Evolutionary conservation across 2,113 vertebrate genomes (phyloP).

Genomic region (Formicarius rufipectus): DNA sequence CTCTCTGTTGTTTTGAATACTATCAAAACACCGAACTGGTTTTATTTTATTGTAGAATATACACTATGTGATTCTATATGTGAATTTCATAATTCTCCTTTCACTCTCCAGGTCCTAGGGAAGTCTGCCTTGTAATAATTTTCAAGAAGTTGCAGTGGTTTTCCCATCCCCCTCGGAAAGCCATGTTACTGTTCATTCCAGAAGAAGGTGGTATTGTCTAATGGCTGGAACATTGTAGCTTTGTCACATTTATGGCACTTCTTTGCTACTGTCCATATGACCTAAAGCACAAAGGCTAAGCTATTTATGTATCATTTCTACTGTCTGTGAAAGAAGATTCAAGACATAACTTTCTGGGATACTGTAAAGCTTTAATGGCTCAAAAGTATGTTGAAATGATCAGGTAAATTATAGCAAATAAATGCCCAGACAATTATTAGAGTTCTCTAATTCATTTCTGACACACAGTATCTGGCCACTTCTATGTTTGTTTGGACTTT

Average conservation of each 20-base stretch:
- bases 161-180: neutral
- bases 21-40: neutral
- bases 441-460: neutral
- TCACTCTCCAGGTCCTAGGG: neutral
- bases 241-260: neutral
- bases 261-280: neutral
- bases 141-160: neutral
- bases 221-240: neutral
- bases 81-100: neutral
- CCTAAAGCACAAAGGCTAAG: neutral
- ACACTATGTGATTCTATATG: neutral
- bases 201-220: constrained; percentile 36
- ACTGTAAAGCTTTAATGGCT: constrained; percentile 12
- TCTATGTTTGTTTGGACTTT: neutral
- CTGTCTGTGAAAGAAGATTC: constrained; percentile 10
- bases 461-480: neutral
- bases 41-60: neutral
- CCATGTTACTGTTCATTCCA: neutral
- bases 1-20: neutral
- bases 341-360: neutral
- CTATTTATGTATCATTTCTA: constrained; percentile 22
- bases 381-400: constrained; percentile 6
- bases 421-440: neutral
- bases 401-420: neutral
- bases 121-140: neutral